Evolutionary conservation across 2,797 vertebrate species (phyloP).

Genomic region (Sebastes goodei): DNA sequence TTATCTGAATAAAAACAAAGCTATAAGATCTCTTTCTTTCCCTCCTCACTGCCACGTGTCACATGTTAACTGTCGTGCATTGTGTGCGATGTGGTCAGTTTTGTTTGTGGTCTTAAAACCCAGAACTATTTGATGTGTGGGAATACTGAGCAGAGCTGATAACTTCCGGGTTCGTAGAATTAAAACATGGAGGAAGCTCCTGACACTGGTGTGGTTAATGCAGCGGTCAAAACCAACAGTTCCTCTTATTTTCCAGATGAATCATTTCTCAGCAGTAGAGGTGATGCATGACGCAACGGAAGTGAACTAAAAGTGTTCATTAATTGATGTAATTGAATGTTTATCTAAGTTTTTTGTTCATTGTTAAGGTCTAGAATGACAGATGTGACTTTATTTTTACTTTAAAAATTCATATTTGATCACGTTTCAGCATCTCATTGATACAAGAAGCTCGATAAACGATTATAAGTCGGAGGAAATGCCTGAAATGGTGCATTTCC

Average conservation of each 20-base stretch:
- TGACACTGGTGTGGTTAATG: neutral
- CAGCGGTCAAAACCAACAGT: neutral
- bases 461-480: neutral
- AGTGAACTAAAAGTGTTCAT: too few species aligned
- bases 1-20: neutral
- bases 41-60: neutral
- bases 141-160: neutral
- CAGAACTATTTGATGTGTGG: neutral
- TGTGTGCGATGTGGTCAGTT: neutral
- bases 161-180: neutral
- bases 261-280: neutral
- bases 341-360: neutral
- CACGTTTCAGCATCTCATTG: neutral
- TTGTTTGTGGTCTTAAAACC: neutral
- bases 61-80: neutral
- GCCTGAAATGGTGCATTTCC: neutral
- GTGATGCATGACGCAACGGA: neutral
- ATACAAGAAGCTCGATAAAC: neutral
- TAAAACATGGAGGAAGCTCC: neutral
- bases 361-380: neutral
- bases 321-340: too few species aligned
- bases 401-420: neutral
- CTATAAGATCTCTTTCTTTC: neutral
- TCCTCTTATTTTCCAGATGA: conserved; percentile 10
- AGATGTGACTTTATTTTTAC: neutral